phyloP scores from a whole-genome alignment of 2,797 vertebrate species.

The Hemibagrus guttatus region DNA sequence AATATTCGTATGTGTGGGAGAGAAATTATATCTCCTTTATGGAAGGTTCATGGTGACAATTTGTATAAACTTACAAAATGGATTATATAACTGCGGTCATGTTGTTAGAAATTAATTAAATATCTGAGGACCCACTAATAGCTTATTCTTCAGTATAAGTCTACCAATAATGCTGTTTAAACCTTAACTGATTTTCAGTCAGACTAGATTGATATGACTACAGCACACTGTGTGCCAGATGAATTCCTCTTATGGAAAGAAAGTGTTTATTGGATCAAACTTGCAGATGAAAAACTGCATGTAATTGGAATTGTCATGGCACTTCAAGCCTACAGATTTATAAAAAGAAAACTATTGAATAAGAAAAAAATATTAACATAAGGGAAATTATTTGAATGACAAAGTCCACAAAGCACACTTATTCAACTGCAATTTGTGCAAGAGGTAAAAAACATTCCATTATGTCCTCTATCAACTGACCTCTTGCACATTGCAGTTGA shows the following conservation, averaged over 20 bases:
- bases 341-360: not conserved
- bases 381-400: not conserved
- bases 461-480: too few relatives aligned
- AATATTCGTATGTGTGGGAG: not conserved
- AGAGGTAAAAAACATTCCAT: too few relatives aligned
- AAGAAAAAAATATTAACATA: not conserved
- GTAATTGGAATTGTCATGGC: not conserved
- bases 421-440: not conserved
- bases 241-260: not conserved
- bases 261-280: not conserved
- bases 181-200: conserved; percentile 2
- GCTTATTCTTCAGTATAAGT: conserved; percentile 3
- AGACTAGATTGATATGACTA: not conserved
- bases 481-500: too few relatives aligned
- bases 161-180: not conserved
- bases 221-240: not conserved
- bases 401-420: not conserved
- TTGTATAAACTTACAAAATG: not conserved
- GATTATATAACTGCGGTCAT: not conserved
- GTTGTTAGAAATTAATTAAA: not conserved
- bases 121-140: not conserved
- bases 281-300: not conserved
- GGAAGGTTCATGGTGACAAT: not conserved
- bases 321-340: not conserved
- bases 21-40: not conserved